Evolutionary conservation across 1,140 invertebrate species (phyloP), one percentile per base, ranked within the genome.

Genomic region (Procambarus virginalis): DNA sequence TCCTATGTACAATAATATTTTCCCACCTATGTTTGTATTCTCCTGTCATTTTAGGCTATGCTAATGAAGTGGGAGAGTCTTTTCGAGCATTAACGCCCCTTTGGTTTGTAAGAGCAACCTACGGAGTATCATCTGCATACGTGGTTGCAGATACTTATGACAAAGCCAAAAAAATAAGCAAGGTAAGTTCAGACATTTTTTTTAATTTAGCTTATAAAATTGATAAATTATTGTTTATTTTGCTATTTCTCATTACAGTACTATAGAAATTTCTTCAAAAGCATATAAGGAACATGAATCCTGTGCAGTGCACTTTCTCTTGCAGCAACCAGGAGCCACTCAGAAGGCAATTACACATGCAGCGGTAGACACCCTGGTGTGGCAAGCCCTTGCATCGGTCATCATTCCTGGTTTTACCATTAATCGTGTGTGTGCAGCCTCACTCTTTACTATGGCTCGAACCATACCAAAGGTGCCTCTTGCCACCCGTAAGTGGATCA

Each of bases 41-140:
- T 55, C 51, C 3, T 55, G 51, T 55, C 64, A 80, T 91, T 86
- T 20, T 93, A 99, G 98, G 98, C 49, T 99, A 99, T 94, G 96
- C 97, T 45, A 99, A 99, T 94, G 98, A 99, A 95, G 96, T 99
- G 2, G 98, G 98, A 3, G 98, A 99, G 94, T 96, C 98, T 6
- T 99, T 99, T 94, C 95, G 98, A 73, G 95, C 96, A 2, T 93
- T 97, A 60, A 95, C 99, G 22, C 96, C 96, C 82, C 95, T 95
- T 34, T 96, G 95, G 91, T 93, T 96, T 86, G 98, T 99, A 17
- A 95, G 96, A 92, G 94, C 95, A 5, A 97, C 96, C 93, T 99
- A 99, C 94, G 96, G 95, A 8, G 94, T 98, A 34, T 96, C 98
- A 55, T 96, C 96, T 93, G 95, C 95, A 8, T 99, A 99, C 93